Percentiles rank a stretch among this genome's conserved stretches.
These are phyloP conservation scores for Solenodon paradoxus DNA, from an alignment of 2,113 vertebrate species.

Conservation along the genomic window DNA sequence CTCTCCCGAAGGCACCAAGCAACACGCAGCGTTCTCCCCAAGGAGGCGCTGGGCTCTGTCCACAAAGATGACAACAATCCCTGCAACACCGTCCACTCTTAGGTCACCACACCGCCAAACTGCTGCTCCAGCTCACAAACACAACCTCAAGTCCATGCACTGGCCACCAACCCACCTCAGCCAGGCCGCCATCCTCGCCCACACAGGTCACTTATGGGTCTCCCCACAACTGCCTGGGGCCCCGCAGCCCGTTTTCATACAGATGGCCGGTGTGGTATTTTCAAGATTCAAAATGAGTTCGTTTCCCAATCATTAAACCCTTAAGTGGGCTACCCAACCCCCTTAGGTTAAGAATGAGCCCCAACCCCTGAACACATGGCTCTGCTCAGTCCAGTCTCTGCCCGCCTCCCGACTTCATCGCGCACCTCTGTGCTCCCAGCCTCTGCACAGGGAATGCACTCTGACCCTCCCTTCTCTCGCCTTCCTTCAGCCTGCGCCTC, in stretches of 20 bases:
- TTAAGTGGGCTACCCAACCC: not conserved
- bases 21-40: too few species aligned
- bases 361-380: rapidly evolving
- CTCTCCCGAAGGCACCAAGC: rapidly evolving
- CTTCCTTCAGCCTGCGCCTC: not conserved
- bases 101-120: not conserved
- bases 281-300: not conserved
- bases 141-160: not conserved
- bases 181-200: not conserved
- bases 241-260: not conserved
- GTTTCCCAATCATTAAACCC: not conserved
- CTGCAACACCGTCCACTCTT: not conserved
- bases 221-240: not conserved
- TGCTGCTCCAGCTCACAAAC: not conserved
- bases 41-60: not conserved
- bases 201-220: rapidly evolving
- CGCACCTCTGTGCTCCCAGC: not conserved
- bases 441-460: not conserved
- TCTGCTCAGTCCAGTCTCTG: too few species aligned
- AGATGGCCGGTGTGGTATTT: not conserved
- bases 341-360: not conserved
- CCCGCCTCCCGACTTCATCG: not conserved
- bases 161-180: not conserved
- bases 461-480: not conserved
- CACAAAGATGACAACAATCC: not conserved